phyloP scores from a whole-genome alignment of 1,140 invertebrate genomes.

The Periplaneta americana region DNA sequence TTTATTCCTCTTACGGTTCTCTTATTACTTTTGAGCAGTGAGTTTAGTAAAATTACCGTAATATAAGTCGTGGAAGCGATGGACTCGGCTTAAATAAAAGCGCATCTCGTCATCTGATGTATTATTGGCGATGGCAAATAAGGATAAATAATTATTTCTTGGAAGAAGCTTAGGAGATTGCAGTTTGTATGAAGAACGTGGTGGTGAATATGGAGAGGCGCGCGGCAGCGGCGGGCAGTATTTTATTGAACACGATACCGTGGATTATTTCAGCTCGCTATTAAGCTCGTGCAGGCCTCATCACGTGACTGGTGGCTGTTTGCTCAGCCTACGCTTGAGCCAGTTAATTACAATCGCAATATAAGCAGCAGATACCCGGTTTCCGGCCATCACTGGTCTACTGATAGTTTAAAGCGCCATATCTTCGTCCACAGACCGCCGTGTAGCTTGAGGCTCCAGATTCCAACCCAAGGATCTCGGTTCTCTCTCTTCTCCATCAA shows the following conservation, averaged over 20 bases:
- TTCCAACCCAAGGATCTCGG: neutral
- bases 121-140: neutral
- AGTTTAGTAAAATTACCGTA: no score
- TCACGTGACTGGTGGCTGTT: neutral
- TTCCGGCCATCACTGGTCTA: neutral
- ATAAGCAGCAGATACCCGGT: neutral
- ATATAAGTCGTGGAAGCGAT: no score
- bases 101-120: no score
- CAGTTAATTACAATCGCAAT: neutral
- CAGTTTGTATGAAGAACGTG: neutral
- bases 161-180: neutral
- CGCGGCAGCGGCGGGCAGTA: neutral
- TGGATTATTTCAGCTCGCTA: neutral
- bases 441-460: neutral
- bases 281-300: neutral
- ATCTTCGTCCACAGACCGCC: neutral
- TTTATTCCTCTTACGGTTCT: no score
- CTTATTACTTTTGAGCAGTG: no score
- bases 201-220: neutral
- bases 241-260: neutral
- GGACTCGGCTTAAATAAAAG: no score
- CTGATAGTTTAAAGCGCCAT: neutral
- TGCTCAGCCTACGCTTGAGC: neutral
- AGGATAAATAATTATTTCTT: neutral
- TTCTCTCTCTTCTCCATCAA: neutral